Base-by-base conservation (phyloP, 2,797 vertebrate species). In the Anolis apletophallus region DNA sequence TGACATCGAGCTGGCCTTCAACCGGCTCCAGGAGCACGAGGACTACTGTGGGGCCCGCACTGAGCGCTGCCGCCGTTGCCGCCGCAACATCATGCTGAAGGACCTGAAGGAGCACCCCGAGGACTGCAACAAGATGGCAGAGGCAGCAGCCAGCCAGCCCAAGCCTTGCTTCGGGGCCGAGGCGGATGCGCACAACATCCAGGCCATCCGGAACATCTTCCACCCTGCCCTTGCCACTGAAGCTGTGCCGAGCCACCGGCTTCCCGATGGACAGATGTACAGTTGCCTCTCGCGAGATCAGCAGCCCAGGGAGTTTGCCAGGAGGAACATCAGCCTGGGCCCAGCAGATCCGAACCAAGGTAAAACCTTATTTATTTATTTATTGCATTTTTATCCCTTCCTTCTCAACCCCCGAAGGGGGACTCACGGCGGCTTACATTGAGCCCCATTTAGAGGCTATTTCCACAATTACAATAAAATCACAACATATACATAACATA, bases 41-140 rank as follows among this genome's bases (percentile, higher is more conserved):
- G 97, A 98, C 52, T 99, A 98, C 91, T 99, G 99, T 7, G 98
- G 99, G 1, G 96, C 98, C 6, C 97, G 98, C 83, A 99, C 99
- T 0, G 99, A 99, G 95, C 96, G 94, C 2, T 99, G 99, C 82
- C 92, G 93, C 1, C 84, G 64, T 36, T 99, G 99, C 93, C 97
- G 97, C 50, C 97, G 94, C 83, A 97, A 99, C 14, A 81, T 99
- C 21, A 96, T 99, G 97, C 87, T 98, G 89, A 97, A 96, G 87
- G 98, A 99, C 61, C 97, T 97, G 69, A 93, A 91, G 36, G 94
- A 97, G 71, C 99, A 99, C 80, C 98, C 98, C 1, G 91, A 88
- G 59, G 79, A 97, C 54, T 99, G 99, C 34, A 97, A 97, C 17
- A 96, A 93, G 87, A 94, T 96, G 1, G 94, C 91, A 17, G 95